A percentile compares a stretch with the other conserved stretches of the same genome.
phyloP scores from a whole-genome alignment of 2,113 vertebrate genomes.

The Misgurnus anguillicaudatus region DNA sequence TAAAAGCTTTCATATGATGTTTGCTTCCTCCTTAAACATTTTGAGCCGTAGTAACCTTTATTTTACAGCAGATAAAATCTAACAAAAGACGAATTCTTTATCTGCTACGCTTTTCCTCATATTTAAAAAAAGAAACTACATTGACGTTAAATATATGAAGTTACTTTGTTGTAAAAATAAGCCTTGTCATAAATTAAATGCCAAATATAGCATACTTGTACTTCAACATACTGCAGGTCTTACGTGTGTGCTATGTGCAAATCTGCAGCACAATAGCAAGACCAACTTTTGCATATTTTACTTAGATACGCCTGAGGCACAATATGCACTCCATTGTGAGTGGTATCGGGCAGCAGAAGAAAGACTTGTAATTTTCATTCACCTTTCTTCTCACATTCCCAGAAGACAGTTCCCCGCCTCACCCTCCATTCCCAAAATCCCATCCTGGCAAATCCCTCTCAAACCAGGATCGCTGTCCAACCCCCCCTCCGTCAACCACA shows the following conservation, averaged over 20 bases:
- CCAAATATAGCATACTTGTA: slow-evolving; percentile 71
- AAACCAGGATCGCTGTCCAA: slow-evolving; percentile 80
- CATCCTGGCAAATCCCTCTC: slow-evolving; percentile 93
- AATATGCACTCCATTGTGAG: slow-evolving; percentile 12
- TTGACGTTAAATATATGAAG: slow-evolving; percentile 57
- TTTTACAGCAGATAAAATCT: slow-evolving; percentile 61
- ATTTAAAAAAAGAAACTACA: slow-evolving; percentile 53
- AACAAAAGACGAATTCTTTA: slow-evolving; percentile 55
- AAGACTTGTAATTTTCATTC: slow-evolving; percentile 3
- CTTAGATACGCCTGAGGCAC: slow-evolving; percentile 19
- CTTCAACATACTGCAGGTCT: slow-evolving; percentile 57
- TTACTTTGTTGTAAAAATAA: slow-evolving; percentile 67
- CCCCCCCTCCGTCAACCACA: slow-evolving; percentile 77
- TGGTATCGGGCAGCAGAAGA: not conserved
- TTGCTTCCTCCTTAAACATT: slow-evolving; percentile 60
- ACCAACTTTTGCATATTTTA: not conserved
- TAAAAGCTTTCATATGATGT: slow-evolving; percentile 60
- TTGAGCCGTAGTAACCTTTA: slow-evolving; percentile 67
- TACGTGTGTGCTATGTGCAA: slow-evolving; percentile 10
- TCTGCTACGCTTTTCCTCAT: slow-evolving; percentile 60
- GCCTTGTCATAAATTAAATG: slow-evolving; percentile 55
- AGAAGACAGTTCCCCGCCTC: slow-evolving; percentile 96
- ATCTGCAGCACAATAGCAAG: not conserved
- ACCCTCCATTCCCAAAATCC: slow-evolving; percentile 90
- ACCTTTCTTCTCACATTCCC: slow-evolving; percentile 41